Evolutionary conservation across 1,140 invertebrate species (phyloP).

Genomic region (Bombyx mori): ASM3026992v2 NC_085114.1:10543501-10544000

Average conservation of each 20-base stretch:
- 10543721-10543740: not conserved
- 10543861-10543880: no score
- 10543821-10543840: no score
- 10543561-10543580: slow-evolving; percentile 83
- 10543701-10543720: not conserved
- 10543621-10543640: slow-evolving; percentile 48
- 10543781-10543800: not conserved
- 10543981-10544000: no score
- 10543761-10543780: not conserved
- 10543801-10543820: not conserved
- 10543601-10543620: slow-evolving; percentile 76
- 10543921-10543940: no score
- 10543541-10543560: slow-evolving; percentile 76
- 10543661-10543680: slow-evolving; percentile 73
- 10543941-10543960: no score
- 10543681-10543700: slow-evolving; percentile 47
- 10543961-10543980: no score
- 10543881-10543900: no score
- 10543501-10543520: no score
- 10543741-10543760: not conserved
- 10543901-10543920: no score
- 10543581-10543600: slow-evolving; percentile 82
- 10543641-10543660: slow-evolving; percentile 67
- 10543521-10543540: not conserved
- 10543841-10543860: no score